Conservation (phyloP, 2,113 vertebrate genomes). For the Dermatemys mawii region DNA sequence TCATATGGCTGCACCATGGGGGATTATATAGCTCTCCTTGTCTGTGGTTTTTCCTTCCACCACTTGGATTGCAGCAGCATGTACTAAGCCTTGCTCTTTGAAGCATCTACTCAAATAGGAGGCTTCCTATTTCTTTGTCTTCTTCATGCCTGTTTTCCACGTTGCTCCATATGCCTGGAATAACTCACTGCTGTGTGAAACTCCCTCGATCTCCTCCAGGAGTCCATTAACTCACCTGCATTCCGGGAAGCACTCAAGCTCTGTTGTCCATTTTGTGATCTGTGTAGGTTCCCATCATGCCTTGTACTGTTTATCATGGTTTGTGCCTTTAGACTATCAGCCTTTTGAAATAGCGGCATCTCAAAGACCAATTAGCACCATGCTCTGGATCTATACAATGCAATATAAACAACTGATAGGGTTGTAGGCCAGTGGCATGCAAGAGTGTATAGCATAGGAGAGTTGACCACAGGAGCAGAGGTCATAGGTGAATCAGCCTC, state of each 20-base stretch:
- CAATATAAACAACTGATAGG: not conserved
- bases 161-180: not conserved
- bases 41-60: not conserved
- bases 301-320: not conserved
- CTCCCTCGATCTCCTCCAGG: not conserved
- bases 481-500: not conserved
- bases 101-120: not conserved
- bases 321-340: not conserved
- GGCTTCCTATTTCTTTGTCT: not conserved
- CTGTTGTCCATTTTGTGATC: not conserved
- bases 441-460: not conserved
- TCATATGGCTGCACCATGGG: not conserved
- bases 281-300: not conserved
- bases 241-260: not conserved
- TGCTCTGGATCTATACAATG: not conserved
- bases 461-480: not conserved
- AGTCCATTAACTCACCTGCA: not conserved
- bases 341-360: not conserved
- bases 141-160: not conserved
- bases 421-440: not conserved
- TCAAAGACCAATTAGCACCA: not conserved
- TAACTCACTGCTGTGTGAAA: not conserved
- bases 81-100: not conserved
- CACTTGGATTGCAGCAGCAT: not conserved
- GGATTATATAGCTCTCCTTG: not conserved